Conservation (phyloP, 2,888 invertebrate species). For the Beris chalybata region DNA sequence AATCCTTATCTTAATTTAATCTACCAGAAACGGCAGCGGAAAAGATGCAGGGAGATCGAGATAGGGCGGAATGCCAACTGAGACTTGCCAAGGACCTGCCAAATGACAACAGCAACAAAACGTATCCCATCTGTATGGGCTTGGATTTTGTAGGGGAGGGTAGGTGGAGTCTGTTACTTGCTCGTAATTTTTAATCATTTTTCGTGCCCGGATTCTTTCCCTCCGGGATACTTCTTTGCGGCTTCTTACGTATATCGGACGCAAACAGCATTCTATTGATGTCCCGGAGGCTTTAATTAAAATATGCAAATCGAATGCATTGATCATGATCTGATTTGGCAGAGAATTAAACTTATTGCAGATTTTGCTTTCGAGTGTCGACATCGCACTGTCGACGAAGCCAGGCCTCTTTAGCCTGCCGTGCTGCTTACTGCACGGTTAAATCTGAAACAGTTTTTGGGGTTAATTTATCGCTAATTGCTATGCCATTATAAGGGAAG, state of each 20-base stretch:
- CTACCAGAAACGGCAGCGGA: conserved; percentile 27
- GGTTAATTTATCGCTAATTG: no score
- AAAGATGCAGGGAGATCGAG: conserved; percentile 19
- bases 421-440: no score
- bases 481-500: no score
- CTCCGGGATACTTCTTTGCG: conserved; percentile 11
- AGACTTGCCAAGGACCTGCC: not conserved
- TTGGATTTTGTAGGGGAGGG: not conserved
- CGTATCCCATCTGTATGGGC: no score
- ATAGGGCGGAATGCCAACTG: conserved; percentile 18
- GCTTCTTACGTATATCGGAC: not conserved
- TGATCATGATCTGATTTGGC: conserved; percentile 29
- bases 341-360: conserved; percentile 14
- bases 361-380: not conserved
- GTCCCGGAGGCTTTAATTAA: conserved; percentile 24
- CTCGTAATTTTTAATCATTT: conserved; percentile 26
- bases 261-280: no score
- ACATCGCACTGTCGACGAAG: no score
- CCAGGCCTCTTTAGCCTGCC: no score
- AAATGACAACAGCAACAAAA: no score
- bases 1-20: conserved; percentile 35
- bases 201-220: not conserved
- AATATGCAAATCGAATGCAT: conserved; percentile 35
- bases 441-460: no score
- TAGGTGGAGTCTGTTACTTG: conserved; percentile 9